A percentile compares a stretch with the other conserved stretches of the same genome.
These are phyloP conservation scores for Melanogrammus aeglefinus DNA, from an alignment of 2,797 vertebrate species.

Conservation along the genomic window DNA sequence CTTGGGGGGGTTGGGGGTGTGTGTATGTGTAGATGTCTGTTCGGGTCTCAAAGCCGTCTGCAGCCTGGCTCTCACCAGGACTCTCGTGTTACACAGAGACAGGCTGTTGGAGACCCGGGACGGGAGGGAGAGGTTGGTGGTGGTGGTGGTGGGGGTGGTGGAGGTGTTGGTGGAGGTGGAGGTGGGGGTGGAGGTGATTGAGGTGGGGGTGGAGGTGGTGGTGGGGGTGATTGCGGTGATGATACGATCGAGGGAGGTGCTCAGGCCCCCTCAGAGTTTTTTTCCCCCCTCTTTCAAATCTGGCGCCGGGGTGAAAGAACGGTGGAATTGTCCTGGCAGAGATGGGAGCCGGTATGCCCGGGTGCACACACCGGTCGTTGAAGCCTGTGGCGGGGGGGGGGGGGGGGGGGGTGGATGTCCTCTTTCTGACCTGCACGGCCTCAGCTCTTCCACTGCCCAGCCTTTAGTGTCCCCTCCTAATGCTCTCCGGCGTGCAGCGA, in stretches of 20 bases:
- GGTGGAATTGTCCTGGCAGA: conserved; percentile 66
- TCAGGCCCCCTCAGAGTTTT: background rate
- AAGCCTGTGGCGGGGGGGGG: conserved; percentile 24
- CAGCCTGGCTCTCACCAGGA: background rate
- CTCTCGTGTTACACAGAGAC: background rate
- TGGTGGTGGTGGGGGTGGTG: no score
- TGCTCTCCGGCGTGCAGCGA: background rate
- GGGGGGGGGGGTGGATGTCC: background rate
- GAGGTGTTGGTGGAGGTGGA: no score
- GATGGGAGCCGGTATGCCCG: conserved; percentile 61
- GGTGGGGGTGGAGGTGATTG: no score
- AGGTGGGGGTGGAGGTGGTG: no score
- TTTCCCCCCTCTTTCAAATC: conserved; percentile 39
- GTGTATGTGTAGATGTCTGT: no score
- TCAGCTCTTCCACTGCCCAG: background rate
- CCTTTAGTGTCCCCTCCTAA: background rate
- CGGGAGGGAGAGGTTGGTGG: background rate
- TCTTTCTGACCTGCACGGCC: conserved; percentile 25
- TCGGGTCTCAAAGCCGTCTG: no score
- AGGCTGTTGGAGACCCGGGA: background rate
- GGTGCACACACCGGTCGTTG: conserved; percentile 55
- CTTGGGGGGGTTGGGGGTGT: no score
- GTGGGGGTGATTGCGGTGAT: no score
- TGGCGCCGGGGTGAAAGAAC: conserved; percentile 56
- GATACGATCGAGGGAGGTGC: background rate